Conservation (phyloP, 2,888 invertebrate genomes). For the Pachycephus smyrnensis region DNA sequence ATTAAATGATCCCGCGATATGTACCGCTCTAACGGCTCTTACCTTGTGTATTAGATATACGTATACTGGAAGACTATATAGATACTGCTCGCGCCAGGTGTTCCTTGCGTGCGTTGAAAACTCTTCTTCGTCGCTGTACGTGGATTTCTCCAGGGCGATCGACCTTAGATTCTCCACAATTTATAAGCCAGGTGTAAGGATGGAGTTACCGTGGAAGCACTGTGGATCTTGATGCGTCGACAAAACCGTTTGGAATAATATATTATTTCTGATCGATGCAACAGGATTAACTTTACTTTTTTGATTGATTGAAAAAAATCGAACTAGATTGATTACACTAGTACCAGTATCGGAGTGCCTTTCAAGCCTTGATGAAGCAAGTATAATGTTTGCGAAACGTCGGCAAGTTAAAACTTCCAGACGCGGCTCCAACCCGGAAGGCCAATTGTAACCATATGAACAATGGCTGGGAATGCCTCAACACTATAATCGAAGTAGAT, state of each 20-base stretch:
- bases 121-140: not conserved
- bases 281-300: too few species aligned
- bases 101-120: not conserved
- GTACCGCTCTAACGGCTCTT: not conserved
- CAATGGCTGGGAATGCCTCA: too few species aligned
- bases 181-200: not conserved
- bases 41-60: not conserved
- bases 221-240: not conserved
- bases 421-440: too few species aligned
- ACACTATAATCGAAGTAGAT: not conserved
- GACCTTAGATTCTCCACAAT: not conserved
- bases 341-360: too few species aligned
- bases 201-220: not conserved
- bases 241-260: not conserved
- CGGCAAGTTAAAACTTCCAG: too few species aligned
- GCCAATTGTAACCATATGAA: too few species aligned
- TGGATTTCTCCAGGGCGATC: not conserved
- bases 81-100: not conserved
- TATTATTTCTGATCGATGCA: not conserved
- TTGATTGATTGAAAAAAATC: not conserved
- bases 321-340: not conserved
- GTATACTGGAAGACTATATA: not conserved
- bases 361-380: too few species aligned
- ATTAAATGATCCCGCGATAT: slow-evolving; percentile 41
- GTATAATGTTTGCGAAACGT: too few species aligned